These are phyloP conservation scores for Yponomeuta sedellus DNA, from an alignment of 2,888 invertebrate species.

Conservation along the genomic window DNA sequence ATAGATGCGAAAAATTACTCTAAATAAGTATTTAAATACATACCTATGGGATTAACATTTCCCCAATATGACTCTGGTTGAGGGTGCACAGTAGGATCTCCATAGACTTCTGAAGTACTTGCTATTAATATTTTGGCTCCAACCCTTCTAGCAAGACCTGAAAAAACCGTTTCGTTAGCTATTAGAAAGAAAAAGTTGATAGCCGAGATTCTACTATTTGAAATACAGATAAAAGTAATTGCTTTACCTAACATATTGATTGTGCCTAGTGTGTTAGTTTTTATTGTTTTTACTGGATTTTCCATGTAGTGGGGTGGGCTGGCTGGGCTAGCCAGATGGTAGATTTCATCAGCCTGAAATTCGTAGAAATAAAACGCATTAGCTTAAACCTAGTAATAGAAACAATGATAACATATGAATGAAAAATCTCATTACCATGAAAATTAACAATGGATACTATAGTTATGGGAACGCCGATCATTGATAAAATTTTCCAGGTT, in stretches of 20 bases:
- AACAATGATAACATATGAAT: too few species aligned
- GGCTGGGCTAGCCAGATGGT: slow-evolving; percentile 98
- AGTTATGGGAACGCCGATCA: too few species aligned
- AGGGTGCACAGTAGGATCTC: slow-evolving; percentile 98
- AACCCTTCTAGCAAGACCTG: slow-evolving; percentile 93
- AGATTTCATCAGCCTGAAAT: slow-evolving; percentile 92
- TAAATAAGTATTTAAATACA: slow-evolving; percentile 19
- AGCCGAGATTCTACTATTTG: neutral
- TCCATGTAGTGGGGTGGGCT: slow-evolving; percentile 99
- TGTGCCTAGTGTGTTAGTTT: slow-evolving; percentile 98
- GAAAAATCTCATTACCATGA: too few species aligned
- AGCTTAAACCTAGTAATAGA: neutral
- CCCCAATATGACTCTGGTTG: slow-evolving; percentile 99
- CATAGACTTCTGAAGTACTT: slow-evolving; percentile 99
- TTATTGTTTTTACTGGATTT: slow-evolving; percentile 99
- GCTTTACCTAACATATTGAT: slow-evolving; percentile 91
- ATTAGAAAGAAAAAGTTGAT: neutral
- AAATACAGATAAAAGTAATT: neutral
- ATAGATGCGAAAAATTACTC: too few species aligned
- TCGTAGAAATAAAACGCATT: slow-evolving; percentile 13
- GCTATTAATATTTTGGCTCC: slow-evolving; percentile 96
- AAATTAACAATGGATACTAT: too few species aligned
- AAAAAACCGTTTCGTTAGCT: slow-evolving; percentile 24
- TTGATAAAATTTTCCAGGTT: too few species aligned
- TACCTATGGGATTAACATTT: slow-evolving; percentile 98